phyloP scores from a whole-genome alignment of 2,888 invertebrate species.

The Aplocera efformata region DNA sequence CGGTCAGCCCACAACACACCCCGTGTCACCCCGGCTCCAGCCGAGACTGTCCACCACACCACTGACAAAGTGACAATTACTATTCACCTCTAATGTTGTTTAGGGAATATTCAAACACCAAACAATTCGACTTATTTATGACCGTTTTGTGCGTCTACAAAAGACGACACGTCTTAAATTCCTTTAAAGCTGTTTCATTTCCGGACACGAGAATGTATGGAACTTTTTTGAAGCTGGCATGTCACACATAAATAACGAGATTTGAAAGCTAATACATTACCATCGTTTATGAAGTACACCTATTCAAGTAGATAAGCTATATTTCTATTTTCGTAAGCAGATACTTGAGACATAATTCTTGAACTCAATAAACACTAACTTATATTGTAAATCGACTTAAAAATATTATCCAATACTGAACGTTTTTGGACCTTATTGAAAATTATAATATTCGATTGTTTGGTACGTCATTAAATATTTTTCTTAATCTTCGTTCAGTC shows the following conservation, averaged over 20 bases:
- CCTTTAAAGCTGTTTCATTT: constrained; percentile 69
- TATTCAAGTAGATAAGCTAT: too few relatives aligned
- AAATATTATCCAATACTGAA: too few relatives aligned
- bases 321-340: too few relatives aligned
- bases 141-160: constrained; percentile 63
- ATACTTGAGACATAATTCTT: too few relatives aligned
- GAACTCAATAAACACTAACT: too few relatives aligned
- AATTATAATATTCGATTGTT: too few relatives aligned
- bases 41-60: constrained; percentile 45
- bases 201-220: constrained; percentile 42
- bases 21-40: constrained; percentile 45
- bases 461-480: too few relatives aligned
- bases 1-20: constrained; percentile 45
- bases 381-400: too few relatives aligned
- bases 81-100: constrained; percentile 76
- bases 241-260: constrained; percentile 17
- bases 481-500: too few relatives aligned
- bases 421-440: too few relatives aligned
- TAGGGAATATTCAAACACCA: constrained; percentile 64
- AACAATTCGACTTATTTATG: constrained; percentile 73
- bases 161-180: constrained; percentile 46
- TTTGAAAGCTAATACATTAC: constrained; percentile 4
- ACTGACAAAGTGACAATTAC: constrained; percentile 75
- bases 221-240: constrained; percentile 14
- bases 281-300: background rate